A percentile compares a stretch with the other conserved stretches of the same genome.
Evolutionary conservation across 30 jellyfish, hydroid and myxozoan species (phyloP).

Genomic region (Cassiopea andromeda): DNA sequence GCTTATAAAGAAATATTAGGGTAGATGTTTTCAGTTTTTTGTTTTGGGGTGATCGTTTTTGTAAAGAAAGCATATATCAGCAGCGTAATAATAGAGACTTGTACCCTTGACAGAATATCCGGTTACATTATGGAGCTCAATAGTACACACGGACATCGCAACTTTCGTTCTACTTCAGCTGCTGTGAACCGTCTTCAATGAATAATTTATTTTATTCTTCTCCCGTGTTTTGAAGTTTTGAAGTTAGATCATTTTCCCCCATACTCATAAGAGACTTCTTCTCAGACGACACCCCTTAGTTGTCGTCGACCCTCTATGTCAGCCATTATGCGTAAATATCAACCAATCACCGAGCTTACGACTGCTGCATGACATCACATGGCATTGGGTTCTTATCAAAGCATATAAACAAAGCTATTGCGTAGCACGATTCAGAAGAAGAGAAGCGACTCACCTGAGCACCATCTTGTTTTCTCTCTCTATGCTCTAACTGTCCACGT

Average conservation of each 20-base stretch:
- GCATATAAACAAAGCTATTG: slow-evolving; percentile 74
- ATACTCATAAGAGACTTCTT: neutral
- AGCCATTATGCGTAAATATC: slow-evolving; percentile 26
- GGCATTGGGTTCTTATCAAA: slow-evolving; percentile 59
- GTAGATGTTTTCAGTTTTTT: too few species aligned
- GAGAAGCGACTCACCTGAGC: slow-evolving; percentile 51
- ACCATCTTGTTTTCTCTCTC: slow-evolving; percentile 45
- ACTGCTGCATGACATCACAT: slow-evolving; percentile 66
- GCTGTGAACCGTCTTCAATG: neutral
- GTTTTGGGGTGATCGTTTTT: too few species aligned
- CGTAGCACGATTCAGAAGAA: slow-evolving; percentile 74
- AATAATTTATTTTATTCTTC: neutral
- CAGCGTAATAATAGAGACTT: too few species aligned
- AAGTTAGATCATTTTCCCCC: neutral
- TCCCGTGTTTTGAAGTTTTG: neutral
- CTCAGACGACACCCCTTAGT: neutral
- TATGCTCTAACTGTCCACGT: slow-evolving; percentile 1
- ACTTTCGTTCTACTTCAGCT: neutral
- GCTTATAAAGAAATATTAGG: too few species aligned
- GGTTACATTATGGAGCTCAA: too few species aligned
- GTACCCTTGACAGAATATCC: too few species aligned
- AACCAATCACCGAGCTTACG: slow-evolving; percentile 42
- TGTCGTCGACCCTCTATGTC: neutral
- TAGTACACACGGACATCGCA: too few species aligned
- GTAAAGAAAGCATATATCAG: too few species aligned